Base-by-base conservation (phyloP, 2,888 invertebrate genomes). In the Dermolepida albohirtum region DNA sequence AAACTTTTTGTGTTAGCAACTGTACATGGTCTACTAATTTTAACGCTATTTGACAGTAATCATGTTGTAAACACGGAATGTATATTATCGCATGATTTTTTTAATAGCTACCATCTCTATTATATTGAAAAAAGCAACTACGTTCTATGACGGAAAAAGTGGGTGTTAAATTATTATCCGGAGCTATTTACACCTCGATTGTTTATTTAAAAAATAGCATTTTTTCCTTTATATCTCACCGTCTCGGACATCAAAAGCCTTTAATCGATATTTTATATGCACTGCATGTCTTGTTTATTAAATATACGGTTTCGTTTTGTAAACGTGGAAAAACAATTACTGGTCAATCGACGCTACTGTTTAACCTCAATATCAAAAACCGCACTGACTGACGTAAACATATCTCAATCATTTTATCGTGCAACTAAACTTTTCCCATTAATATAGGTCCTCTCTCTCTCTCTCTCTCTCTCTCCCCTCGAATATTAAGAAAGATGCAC, bases 321-420 rank as follows among this genome's bases (percentile, higher is more conserved):
- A n/a, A 44, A 47, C 59, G 44, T 47, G 47, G 44, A 47, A 47
- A 43, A 34, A 44, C 29, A 47, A 44, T 59, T 59, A 34, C 59
- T 27, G 41, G 22, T 17, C 27, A 14, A 12, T 16, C 17, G 44
- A 2, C 29, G 44, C 44, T 27, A 47, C 44, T 27, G 44, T 57
- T 57, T 12, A 59, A 29, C 14, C 44, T 27, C 17, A 59, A 34
- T 47, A 62, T 62, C 34, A 47, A 47, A 34, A 47, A 39, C 44
- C 11, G 8, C 47, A n/a, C 11, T 29, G 47, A 39, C 17, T 14
- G 47, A 47, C 16, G 47, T 62, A 62, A 62, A 62, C 47, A 62
- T 34, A 49, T 39, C 16, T 62, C 47, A 62, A 62, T 62, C 59
- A 62, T 62, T 8, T 34, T 29, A 4, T 29, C 44, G 10, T 34